phyloP scores from a whole-genome alignment of 2,113 vertebrate species.

The human region GRCh38 chr2:203438501-203439000 shows the following conservation, averaged over 20 bases:
- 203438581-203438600: conserved; percentile 47
- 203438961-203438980: conserved; percentile 82
- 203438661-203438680: conserved; percentile 69
- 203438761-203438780: conserved; percentile 19
- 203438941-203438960: conserved; percentile 83
- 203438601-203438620: conserved; percentile 59
- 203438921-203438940: conserved; percentile 76
- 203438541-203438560: background rate
- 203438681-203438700: conserved; percentile 40
- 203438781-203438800: background rate
- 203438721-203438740: conserved; percentile 74
- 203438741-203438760: conserved; percentile 47
- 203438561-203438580: background rate
- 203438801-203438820: conserved; percentile 37
- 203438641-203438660: conserved; percentile 21
- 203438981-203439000: conserved; percentile 82
- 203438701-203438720: conserved; percentile 71
- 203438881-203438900: conserved; percentile 67
- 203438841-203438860: conserved; percentile 83
- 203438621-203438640: background rate
- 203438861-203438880: background rate
- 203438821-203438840: conserved; percentile 53
- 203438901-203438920: conserved; percentile 62
- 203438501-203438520: background rate
- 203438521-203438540: background rate